Percentiles rank a stretch among this genome's conserved stretches.
These are phyloP conservation scores for Neolamprologus falcicula DNA, from an alignment of 2,113 vertebrate species.

Conservation along the genomic window DNA sequence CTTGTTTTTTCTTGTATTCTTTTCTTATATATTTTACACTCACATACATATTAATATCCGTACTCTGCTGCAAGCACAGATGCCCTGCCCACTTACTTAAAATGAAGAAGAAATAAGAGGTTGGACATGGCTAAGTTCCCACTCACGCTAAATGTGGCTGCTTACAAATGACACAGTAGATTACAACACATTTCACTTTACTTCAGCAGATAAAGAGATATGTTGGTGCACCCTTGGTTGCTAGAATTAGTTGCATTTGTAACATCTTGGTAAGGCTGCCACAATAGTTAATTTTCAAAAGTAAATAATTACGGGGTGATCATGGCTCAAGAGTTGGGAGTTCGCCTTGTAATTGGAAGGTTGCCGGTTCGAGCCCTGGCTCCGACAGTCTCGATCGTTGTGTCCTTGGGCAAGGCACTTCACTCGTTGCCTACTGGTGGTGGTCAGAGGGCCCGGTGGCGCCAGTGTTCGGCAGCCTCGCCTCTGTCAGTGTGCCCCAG, in stretches of 20 bases:
- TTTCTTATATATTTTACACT: not conserved
- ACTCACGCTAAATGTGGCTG: not conserved
- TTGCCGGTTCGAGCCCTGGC: fast-evolving
- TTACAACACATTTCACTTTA: not conserved
- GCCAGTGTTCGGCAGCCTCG: too few relatives aligned
- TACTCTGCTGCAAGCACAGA: not conserved
- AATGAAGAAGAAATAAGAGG: not conserved
- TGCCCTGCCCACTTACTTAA: not conserved
- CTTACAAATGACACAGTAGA: not conserved
- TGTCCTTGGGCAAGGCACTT: too few relatives aligned
- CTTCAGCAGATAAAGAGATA: not conserved
- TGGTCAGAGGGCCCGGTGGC: too few relatives aligned
- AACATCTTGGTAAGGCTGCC: not conserved
- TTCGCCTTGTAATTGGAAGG: fast-evolving
- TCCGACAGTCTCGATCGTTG: fast-evolving
- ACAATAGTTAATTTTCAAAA: not conserved
- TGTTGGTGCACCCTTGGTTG: not conserved
- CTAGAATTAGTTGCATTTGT: not conserved
- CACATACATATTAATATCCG: not conserved
- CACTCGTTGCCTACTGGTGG: too few relatives aligned
- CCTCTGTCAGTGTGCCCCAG: too few relatives aligned
- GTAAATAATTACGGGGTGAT: too few relatives aligned
- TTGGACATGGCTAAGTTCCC: not conserved
- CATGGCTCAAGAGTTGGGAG: too few relatives aligned
- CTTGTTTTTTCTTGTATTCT: not conserved